phyloP scores from a whole-genome alignment of 2,113 vertebrate species.

The Cercocebus atys region DNA sequence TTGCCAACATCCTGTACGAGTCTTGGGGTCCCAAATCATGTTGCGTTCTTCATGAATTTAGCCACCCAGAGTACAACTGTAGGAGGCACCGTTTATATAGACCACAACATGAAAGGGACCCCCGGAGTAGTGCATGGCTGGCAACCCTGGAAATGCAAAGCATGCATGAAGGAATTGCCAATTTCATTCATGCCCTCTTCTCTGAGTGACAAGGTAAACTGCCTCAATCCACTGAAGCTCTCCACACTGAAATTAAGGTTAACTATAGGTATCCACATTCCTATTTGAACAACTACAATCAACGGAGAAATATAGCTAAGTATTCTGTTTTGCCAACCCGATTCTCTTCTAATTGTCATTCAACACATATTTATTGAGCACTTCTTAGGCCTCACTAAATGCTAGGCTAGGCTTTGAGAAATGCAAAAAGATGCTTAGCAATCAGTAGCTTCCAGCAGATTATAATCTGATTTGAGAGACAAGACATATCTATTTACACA shows the following conservation, averaged over 20 bases:
- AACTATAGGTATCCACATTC: neutral
- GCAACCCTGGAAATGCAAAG: neutral
- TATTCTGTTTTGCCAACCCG: neutral
- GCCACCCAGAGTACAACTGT: neutral
- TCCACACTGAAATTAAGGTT: neutral
- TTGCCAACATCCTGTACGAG: neutral
- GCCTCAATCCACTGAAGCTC: neutral
- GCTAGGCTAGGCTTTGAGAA: neutral
- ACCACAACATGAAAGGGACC: neutral
- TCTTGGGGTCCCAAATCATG: neutral
- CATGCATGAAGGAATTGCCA: neutral
- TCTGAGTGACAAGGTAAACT: neutral
- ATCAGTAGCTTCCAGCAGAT: neutral
- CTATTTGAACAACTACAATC: neutral
- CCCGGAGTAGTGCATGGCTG: neutral
- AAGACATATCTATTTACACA: neutral
- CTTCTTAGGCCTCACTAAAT: neutral
- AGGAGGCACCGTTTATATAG: neutral
- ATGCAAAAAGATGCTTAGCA: neutral
- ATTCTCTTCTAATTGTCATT: neutral
- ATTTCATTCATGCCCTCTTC: neutral
- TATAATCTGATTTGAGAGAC: constrained; percentile 29
- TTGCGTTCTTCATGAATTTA: neutral
- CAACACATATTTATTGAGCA: neutral
- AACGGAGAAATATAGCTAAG: neutral